Conservation (phyloP, 1,140 invertebrate genomes). For the Asobara japonica region DNA sequence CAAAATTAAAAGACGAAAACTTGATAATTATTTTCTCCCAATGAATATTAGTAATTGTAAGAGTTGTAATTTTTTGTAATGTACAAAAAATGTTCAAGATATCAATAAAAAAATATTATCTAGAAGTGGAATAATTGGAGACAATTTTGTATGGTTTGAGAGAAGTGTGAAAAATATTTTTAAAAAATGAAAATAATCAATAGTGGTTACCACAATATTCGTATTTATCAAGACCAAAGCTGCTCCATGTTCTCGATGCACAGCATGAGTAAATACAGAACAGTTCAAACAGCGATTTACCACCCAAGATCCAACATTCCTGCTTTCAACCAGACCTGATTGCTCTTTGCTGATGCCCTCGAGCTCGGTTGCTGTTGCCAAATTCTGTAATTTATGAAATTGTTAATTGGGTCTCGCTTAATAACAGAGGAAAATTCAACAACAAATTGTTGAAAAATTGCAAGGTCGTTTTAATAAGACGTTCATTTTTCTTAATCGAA, state of each 20-base stretch:
- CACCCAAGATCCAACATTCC: conserved; percentile 64
- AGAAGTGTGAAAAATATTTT: too few relatives aligned
- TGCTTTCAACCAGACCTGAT: conserved; percentile 60
- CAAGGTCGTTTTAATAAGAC: background rate
- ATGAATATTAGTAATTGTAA: too few relatives aligned
- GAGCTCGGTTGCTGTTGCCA: conserved; percentile 58
- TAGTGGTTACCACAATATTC: conserved; percentile 64
- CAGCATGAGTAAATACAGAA: conserved; percentile 65
- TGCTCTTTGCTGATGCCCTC: conserved; percentile 65
- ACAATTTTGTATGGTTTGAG: too few relatives aligned
- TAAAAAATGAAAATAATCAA: background rate
- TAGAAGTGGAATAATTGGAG: too few relatives aligned
- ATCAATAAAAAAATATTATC: too few relatives aligned
- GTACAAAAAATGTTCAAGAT: too few relatives aligned
- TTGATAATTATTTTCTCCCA: too few relatives aligned
- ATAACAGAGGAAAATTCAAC: conserved; percentile 16
- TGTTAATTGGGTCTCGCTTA: too few relatives aligned
- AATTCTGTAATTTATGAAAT: too few relatives aligned
- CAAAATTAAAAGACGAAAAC: too few relatives aligned
- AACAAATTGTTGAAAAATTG: background rate
- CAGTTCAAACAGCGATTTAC: conserved; percentile 66
- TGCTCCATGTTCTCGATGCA: conserved; percentile 65
- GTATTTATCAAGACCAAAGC: conserved; percentile 63
- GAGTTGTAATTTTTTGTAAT: too few relatives aligned
- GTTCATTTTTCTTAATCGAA: too few relatives aligned